Evolutionary conservation across 2,113 vertebrate species (phyloP).

Genomic region (Pangasianodon hypophthalmus): DNA sequence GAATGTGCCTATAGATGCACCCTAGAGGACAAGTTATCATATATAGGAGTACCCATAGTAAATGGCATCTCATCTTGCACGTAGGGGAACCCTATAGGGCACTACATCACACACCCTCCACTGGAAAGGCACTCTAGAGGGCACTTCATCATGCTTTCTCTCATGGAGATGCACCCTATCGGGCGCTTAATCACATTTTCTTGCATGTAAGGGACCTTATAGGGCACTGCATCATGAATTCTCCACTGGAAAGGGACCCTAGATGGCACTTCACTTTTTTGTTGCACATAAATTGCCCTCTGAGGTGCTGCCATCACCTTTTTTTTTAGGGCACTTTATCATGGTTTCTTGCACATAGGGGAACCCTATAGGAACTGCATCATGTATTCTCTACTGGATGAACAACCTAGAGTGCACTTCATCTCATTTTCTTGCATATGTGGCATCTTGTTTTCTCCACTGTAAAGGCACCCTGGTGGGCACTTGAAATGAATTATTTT

Average conservation of each 20-base stretch:
- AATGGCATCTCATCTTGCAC: not conserved
- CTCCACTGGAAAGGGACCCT: not conserved
- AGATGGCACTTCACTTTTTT: too few species aligned
- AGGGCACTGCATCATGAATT: not conserved
- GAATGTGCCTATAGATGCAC: not conserved
- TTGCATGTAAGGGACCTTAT: not conserved
- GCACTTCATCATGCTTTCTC: not conserved
- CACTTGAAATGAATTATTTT: not conserved
- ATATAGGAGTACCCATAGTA: not conserved
- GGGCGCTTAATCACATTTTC: not conserved
- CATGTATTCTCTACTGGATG: not conserved
- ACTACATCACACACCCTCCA: not conserved
- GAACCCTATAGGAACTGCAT: not conserved
- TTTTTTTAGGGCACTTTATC: not conserved
- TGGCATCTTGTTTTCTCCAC: not conserved
- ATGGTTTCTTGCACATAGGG: not conserved
- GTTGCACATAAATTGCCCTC: too few species aligned
- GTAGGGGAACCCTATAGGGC: not conserved
- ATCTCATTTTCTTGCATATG: not conserved
- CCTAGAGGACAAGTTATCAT: not conserved
- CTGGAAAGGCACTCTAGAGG: not conserved
- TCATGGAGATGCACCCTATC: not conserved
- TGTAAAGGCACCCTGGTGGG: not conserved
- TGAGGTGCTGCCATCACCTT: too few species aligned
- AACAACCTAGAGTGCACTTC: not conserved